phyloP scores from a whole-genome alignment of 1,140 invertebrate species.

The Asbolus verrucosus region DNA sequence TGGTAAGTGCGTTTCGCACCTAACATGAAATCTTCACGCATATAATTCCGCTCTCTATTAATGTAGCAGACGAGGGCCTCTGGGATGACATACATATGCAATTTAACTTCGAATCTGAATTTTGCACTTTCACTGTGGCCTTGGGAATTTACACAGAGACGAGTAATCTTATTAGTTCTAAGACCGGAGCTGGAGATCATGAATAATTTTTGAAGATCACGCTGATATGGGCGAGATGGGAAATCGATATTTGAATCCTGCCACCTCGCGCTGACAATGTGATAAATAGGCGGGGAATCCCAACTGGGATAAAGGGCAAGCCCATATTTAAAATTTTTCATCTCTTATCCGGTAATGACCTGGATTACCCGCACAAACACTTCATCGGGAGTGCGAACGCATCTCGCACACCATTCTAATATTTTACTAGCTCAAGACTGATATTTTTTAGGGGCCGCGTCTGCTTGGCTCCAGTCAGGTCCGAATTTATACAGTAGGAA shows the following conservation, averaged over 20 bases:
- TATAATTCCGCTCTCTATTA: no score
- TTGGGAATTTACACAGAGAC: no score
- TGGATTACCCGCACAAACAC: slow-evolving; percentile 27
- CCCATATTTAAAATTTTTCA: slow-evolving; percentile 36
- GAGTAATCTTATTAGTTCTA: no score
- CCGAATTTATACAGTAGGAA: background rate
- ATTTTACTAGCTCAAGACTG: slow-evolving; percentile 25
- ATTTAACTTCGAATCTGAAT: no score
- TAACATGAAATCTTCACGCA: no score
- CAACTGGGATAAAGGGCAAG: background rate
- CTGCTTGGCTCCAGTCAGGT: background rate
- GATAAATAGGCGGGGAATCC: slow-evolving; percentile 13
- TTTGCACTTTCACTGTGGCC: no score
- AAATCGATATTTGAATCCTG: slow-evolving; percentile 5
- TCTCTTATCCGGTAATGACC: slow-evolving; percentile 25
- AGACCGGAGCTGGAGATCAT: no score
- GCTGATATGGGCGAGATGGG: background rate
- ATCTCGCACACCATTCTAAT: slow-evolving; percentile 13
- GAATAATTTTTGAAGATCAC: slow-evolving; percentile 29
- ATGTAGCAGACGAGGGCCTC: no score
- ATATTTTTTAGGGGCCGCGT: slow-evolving; percentile 16
- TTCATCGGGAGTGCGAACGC: slow-evolving; percentile 25
- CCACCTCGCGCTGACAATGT: no score
- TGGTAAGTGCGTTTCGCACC: no score
- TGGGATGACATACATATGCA: no score